Conservation (phyloP, 1,140 invertebrate species). For the Cyphomyrmex costatus region DNA sequence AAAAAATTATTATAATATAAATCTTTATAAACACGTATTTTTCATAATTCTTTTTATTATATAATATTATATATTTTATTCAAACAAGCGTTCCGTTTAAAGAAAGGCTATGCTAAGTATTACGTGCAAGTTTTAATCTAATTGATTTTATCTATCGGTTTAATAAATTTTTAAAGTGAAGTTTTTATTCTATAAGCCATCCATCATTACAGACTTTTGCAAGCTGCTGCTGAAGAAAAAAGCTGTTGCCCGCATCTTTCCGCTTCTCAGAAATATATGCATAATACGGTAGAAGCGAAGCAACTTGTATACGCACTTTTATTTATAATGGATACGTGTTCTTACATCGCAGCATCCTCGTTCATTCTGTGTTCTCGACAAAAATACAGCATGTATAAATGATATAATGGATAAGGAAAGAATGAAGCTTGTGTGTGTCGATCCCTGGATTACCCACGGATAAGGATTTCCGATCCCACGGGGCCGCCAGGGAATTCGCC, state of each 20-base stretch:
- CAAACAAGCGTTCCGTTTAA: neutral
- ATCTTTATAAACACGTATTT: neutral
- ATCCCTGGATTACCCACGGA: constrained; percentile 43
- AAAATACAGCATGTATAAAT: constrained; percentile 10
- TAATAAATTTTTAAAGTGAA: constrained; percentile 7
- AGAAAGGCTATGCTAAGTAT: neutral
- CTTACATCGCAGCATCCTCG: neutral
- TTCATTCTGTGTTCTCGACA: neutral
- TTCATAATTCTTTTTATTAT: constrained; percentile 1
- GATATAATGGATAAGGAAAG: constrained; percentile 10
- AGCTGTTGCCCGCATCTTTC: neutral
- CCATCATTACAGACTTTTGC: constrained; percentile 5
- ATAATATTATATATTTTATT: neutral
- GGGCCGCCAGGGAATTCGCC: neutral
- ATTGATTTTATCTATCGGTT: neutral
- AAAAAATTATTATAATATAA: constrained; percentile 5
- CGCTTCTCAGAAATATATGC: constrained; percentile 6
- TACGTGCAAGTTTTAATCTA: neutral
- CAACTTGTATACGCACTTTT: neutral
- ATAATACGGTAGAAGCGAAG: constrained; percentile 7
- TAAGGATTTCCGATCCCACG: constrained; percentile 24
- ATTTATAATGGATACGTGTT: constrained; percentile 21
- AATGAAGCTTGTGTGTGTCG: constrained; percentile 16
- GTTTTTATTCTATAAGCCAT: neutral
- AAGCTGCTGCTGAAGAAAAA: constrained; percentile 1